phyloP scores from a whole-genome alignment of 2,113 vertebrate species.

The Stictonetta naevosa region DNA sequence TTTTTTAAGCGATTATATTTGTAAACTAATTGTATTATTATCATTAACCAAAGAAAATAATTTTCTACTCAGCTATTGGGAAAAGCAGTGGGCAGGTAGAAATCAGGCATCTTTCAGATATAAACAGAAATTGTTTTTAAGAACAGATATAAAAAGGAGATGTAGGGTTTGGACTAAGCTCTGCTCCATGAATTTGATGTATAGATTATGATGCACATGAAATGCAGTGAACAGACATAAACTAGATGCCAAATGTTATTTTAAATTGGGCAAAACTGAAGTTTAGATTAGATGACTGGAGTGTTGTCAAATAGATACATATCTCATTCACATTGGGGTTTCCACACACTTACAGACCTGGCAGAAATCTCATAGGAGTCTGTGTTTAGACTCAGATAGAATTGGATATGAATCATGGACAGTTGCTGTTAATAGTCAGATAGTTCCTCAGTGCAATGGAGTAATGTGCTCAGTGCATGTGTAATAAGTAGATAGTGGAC shows the following conservation, averaged over 20 bases:
- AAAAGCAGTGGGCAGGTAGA: not conserved
- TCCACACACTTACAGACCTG: not conserved
- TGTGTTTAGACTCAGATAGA: not conserved
- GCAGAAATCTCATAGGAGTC: not conserved
- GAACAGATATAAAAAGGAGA: not conserved
- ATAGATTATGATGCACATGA: not conserved
- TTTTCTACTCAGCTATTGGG: not conserved
- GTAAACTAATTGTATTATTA: constrained; percentile 42
- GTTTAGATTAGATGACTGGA: not conserved
- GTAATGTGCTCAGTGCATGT: fast-evolving
- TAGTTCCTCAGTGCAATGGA: not conserved
- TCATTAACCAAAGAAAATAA: not conserved
- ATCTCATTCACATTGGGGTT: not conserved
- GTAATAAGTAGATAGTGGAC: not conserved
- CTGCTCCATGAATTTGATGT: not conserved
- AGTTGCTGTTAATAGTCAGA: not conserved
- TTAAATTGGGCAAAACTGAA: not conserved
- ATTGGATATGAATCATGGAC: not conserved
- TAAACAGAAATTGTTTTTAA: not conserved
- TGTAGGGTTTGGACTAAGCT: not conserved
- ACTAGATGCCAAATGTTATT: not conserved
- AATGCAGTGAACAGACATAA: not conserved
- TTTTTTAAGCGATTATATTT: constrained; percentile 24
- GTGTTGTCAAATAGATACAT: not conserved
- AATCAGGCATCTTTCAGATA: not conserved